Evolutionary conservation across 2,113 vertebrate genomes (phyloP).

Genomic region (Bostrychus sinensis): DNA sequence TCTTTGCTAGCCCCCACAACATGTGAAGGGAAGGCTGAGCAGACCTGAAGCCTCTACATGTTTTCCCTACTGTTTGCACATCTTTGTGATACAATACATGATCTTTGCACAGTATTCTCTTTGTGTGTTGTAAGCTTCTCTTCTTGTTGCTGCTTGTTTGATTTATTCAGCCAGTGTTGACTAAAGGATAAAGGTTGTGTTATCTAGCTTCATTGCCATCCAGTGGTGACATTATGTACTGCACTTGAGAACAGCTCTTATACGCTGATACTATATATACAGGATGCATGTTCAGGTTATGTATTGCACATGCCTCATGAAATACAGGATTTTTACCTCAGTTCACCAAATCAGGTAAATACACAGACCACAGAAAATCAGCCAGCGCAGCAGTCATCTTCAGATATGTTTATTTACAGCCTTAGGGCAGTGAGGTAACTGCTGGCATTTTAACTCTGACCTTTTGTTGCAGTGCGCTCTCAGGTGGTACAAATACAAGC

Average conservation of each 20-base stretch:
- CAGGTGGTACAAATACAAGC: slow-evolving; percentile 41
- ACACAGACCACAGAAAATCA: background rate
- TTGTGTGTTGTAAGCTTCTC: slow-evolving; percentile 15
- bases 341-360: background rate
- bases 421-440: slow-evolving; percentile 11
- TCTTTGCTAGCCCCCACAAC: no score
- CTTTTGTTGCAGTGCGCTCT: slow-evolving; percentile 25
- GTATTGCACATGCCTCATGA: background rate
- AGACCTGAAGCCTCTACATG: no score
- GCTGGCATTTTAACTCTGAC: slow-evolving; percentile 28
- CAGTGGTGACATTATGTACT: slow-evolving; percentile 44
- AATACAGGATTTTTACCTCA: background rate
- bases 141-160: slow-evolving; percentile 35
- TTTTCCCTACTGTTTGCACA: no score
- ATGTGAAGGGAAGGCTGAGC: no score
- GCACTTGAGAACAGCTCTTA: background rate
- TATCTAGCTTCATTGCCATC: slow-evolving; percentile 29
- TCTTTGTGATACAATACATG: background rate
- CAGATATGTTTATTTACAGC: slow-evolving; percentile 20
- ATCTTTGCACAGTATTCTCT: background rate
- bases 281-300: background rate
- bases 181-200: slow-evolving; percentile 3
- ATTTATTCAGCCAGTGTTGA: slow-evolving; percentile 25
- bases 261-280: no score
- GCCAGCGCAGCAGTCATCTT: background rate